phyloP scores from a whole-genome alignment of 2,797 vertebrate genomes.

The Molossus alvarezi region DNA sequence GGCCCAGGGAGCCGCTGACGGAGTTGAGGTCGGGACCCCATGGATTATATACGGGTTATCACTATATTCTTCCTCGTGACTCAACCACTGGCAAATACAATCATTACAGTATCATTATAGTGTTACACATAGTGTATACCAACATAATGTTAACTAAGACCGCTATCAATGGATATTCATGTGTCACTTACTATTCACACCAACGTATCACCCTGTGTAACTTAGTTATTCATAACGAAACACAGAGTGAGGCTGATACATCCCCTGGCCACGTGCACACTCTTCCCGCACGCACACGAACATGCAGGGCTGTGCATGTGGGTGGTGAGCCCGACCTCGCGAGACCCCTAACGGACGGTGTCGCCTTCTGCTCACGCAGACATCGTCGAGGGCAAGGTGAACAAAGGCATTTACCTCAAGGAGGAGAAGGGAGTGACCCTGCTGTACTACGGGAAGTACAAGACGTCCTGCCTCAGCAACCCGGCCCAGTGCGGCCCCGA shows the following conservation, averaged over 20 bases:
- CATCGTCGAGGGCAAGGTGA: constrained; percentile 97
- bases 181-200: not conserved
- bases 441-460: constrained; percentile 94
- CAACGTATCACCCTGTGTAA: not conserved
- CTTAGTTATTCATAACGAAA: not conserved
- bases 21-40: not conserved
- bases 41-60: accelerated
- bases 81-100: accelerated
- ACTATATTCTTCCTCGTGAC: accelerated
- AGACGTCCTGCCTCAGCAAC: constrained; percentile 96
- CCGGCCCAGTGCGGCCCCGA: constrained; percentile 95
- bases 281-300: too few species aligned
- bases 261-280: too few species aligned
- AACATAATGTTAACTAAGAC: too few species aligned
- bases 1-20: accelerated
- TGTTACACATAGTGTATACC: too few species aligned
- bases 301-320: accelerated
- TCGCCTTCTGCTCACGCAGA: constrained; percentile 90
- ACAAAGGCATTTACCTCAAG: constrained; percentile 95
- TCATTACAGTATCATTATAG: accelerated
- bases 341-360: accelerated
- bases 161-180: not conserved
- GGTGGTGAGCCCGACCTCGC: not conserved
- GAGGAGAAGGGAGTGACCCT: constrained; percentile 94
- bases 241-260: too few species aligned